Base-by-base conservation (phyloP, 2,888 invertebrate genomes). In the Ormyrus nitidulus region DNA sequence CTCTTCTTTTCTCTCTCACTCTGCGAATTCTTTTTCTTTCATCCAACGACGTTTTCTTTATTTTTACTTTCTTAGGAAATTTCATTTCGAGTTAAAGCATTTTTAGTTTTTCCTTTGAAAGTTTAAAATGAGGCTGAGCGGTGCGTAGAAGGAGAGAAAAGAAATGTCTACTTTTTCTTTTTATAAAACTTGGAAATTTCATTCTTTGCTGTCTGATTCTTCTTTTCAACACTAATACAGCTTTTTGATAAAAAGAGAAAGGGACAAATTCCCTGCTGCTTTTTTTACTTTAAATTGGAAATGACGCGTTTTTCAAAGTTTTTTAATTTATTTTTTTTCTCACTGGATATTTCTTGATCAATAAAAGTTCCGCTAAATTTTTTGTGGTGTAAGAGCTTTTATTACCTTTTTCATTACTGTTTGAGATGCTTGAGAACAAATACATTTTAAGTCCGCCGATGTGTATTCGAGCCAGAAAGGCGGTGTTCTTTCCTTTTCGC, bases 31-130 rank as follows among this genome's bases (percentile, higher is more conserved):
- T 54, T 62, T 62, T 72, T 69, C 53, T 66, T 56, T 34, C 62
- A 53, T 46, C 53, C 46, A 4, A 44, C 66, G 49, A 66, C 62
- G 62, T 79, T 66, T 75, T 77, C 56, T 54, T 77, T 51, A 61
- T 75, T 76, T 71, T 82, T 79, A 79, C 75, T 81, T 82, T 82
- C 83, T 88, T 87, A 86, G 86, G 86, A 88, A 88, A 89, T 90
- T 90, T 90, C 87, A 89, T 89, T 90, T 87, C 86, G 85, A 88
- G 86, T 90, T 90, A 88, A 90, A 89, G 86, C 88, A 88, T 90
- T 90, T 88, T 86, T 86, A 87, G 86, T 88, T 87, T 87, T 87
- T 86, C 84, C 83, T 86, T 85, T 84, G 83, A 86, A 88, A 87
- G 84, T 87, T 87, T 85, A 83, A 87, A 88, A 87, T 85, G 85